A percentile compares a stretch with the other conserved stretches of the same genome.
These are phyloP conservation scores for Megathymus violae DNA, from an alignment of 1,140 invertebrate species.

Conservation along the genomic window DNA sequence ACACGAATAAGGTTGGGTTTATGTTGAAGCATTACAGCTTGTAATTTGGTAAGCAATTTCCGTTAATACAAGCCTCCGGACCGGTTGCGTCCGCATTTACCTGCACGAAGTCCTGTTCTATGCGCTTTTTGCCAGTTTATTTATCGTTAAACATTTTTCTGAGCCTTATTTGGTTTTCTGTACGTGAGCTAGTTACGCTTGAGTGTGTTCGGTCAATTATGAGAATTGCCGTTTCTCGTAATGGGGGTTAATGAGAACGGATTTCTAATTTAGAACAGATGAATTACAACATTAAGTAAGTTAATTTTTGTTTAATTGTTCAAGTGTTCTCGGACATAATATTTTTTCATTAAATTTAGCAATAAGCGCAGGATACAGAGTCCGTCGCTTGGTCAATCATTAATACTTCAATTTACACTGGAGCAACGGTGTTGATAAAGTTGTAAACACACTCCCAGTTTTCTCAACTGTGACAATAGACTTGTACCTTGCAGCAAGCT, in stretches of 20 bases:
- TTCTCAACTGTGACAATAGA: too few relatives aligned
- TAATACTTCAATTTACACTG: too few relatives aligned
- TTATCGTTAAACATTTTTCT: conserved; percentile 51
- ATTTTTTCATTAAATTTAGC: too few relatives aligned
- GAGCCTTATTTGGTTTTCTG: conserved; percentile 53
- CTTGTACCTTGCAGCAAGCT: too few relatives aligned
- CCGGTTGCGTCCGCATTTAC: conserved; percentile 63
- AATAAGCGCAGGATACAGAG: too few relatives aligned
- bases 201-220: conserved; percentile 24
- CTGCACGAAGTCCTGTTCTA: conserved; percentile 58
- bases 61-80: conserved; percentile 58
- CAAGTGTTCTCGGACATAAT: too few relatives aligned
- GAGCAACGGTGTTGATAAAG: too few relatives aligned
- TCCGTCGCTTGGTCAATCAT: too few relatives aligned
- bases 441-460: too few relatives aligned
- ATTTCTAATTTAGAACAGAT: neutral
- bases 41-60: conserved; percentile 71
- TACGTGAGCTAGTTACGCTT: conserved; percentile 51
- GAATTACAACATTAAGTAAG: too few relatives aligned
- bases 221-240: conserved; percentile 26
- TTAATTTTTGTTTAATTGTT: too few relatives aligned
- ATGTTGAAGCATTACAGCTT: conserved; percentile 28
- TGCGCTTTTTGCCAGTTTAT: conserved; percentile 50
- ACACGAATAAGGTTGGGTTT: conserved; percentile 32
- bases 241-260: conserved; percentile 1